Evolutionary conservation across 2,113 vertebrate genomes (phyloP), one percentile per base, ranked within the genome.

Genomic region (Actenoides lindsayi): DNA sequence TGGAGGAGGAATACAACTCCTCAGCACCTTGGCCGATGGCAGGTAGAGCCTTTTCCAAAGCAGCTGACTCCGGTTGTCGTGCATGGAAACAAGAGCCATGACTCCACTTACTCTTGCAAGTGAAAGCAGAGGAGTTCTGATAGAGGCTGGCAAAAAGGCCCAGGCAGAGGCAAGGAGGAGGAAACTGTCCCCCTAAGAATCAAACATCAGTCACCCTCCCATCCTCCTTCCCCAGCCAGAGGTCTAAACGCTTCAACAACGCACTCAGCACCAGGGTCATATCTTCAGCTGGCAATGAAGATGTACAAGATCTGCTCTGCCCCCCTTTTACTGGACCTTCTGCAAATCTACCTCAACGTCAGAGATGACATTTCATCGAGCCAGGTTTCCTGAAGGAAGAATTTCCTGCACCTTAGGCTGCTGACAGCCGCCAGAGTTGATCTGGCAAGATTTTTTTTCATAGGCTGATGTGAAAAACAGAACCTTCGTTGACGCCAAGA

Each of bases 321-420:
- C n/a, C 30, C 21, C 17, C n/a, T 71, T 19, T 7, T 24, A 1
- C n/a, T n/a, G 77, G n/a, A 71, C 15, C 80, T 73, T 57, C 35
- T 48, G 73, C 5, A 3, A 17, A 53, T 51, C 89, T 57, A 69
- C 83, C 92, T 74, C 18, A 53, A 63, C 5, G 42, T 96, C 93
- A 94, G 88, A 93, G 94, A 54, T 46, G 89, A 87, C 83, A 83
- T 94, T 95, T 95, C 88, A 81, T 11, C 21, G 79, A 89, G 90
- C 88, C 96, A 95, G 79, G 51, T 56, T 88, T 90, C 83, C 73
- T 41, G 33, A 86, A 87, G 39, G 78, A 80, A 94, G 60, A 96
- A 94, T 92, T 96, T 93, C 83, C 94, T 92, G 59, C 89, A 92
- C 92, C 92, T 96, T 93, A n/a, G 69, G 96, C 91, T 73, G 83